A percentile compares a stretch with the other conserved stretches of the same genome.
These are phyloP conservation scores for Escarpia spicata DNA, from an alignment of 2,888 invertebrate species.

Conservation along the genomic window DNA sequence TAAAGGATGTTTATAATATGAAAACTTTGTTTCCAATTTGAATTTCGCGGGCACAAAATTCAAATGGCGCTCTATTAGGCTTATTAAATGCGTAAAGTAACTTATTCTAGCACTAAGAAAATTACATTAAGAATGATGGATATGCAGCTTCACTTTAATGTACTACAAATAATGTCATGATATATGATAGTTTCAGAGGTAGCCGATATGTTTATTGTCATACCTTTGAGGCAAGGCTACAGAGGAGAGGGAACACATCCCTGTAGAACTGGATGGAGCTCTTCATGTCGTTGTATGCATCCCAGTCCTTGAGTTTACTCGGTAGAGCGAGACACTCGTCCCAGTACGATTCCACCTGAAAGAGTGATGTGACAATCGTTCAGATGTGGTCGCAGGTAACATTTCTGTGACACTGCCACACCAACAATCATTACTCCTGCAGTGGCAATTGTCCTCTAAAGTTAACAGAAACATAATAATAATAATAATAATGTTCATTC, in stretches of 20 bases:
- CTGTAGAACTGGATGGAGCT: constrained; percentile 60
- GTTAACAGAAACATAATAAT: background rate
- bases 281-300: constrained; percentile 64
- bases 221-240: constrained; percentile 63
- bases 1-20: no score
- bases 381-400: background rate
- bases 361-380: background rate
- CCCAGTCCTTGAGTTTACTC: constrained; percentile 65
- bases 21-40: no score
- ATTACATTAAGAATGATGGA: background rate
- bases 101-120: no score
- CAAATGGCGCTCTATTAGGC: no score
- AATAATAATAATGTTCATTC: no score
- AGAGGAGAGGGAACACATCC: constrained; percentile 63
- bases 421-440: background rate
- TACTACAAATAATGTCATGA: background rate
- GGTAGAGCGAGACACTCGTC: constrained; percentile 65
- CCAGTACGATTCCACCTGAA: constrained; percentile 64
- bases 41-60: no score
- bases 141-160: background rate
- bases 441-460: background rate
- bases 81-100: no score
- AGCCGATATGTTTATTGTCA: background rate
- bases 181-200: background rate
- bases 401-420: background rate